Percentiles rank a stretch among this genome's conserved stretches.
Conservation (phyloP, 37 sponge, comb jelly and placozoan species). For the Tethya wilhelma region DNA sequence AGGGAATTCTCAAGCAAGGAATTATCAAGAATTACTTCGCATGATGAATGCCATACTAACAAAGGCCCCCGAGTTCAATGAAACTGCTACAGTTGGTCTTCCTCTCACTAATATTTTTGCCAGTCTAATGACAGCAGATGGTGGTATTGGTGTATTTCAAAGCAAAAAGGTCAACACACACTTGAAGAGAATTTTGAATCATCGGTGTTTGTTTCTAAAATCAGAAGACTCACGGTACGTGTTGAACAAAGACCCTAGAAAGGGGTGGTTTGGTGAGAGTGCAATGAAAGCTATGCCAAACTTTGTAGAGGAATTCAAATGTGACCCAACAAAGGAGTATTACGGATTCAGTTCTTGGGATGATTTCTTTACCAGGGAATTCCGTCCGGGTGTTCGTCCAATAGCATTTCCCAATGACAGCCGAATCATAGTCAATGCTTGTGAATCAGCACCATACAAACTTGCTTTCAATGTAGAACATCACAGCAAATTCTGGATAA, state of each 20-base stretch:
- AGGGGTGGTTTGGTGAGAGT: constrained; percentile 34
- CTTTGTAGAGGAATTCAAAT: constrained; percentile 16
- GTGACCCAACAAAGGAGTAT: constrained; percentile 18
- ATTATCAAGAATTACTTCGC: constrained; percentile 30
- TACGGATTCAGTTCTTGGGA: constrained; percentile 59
- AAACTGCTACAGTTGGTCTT: constrained; percentile 27
- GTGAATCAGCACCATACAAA: constrained; percentile 48
- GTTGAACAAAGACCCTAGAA: not conserved
- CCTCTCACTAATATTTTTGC: constrained; percentile 56
- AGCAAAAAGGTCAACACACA: constrained; percentile 42
- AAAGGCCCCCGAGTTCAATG: constrained; percentile 31
- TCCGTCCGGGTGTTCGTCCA: constrained; percentile 43
- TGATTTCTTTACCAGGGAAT: constrained; percentile 44
- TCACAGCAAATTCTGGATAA: constrained; percentile 36
- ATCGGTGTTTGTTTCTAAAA: constrained; percentile 38
- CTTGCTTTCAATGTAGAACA: constrained; percentile 12
- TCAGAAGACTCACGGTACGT: constrained; percentile 44
- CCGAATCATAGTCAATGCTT: constrained; percentile 38
- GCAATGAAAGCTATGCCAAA: constrained; percentile 25
- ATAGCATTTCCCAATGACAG: constrained; percentile 25
- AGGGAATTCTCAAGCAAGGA: constrained; percentile 39
- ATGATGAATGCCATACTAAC: constrained; percentile 42
- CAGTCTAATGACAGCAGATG: constrained; percentile 40
- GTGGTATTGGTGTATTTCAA: constrained; percentile 42
- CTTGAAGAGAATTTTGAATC: constrained; percentile 31